phyloP scores from a whole-genome alignment of 2,888 invertebrate genomes.

The Branchellion lobata region DNA sequence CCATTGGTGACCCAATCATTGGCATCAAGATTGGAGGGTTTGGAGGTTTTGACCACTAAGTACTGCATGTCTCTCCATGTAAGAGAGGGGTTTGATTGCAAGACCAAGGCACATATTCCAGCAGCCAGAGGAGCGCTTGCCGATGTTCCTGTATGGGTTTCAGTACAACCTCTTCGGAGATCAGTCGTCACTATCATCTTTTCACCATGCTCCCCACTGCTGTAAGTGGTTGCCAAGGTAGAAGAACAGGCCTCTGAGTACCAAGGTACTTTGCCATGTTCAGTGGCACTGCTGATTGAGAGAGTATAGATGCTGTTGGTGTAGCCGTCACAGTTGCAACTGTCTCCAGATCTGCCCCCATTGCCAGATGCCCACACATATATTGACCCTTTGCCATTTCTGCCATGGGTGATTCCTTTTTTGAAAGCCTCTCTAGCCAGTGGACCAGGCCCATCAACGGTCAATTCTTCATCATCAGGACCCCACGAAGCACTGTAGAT shows the following conservation, averaged over 20 bases:
- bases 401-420: slow-evolving; percentile 82
- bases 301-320: slow-evolving; percentile 98
- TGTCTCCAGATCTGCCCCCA: slow-evolving; percentile 84
- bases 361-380: slow-evolving; percentile 99
- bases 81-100: slow-evolving; percentile 71
- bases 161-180: slow-evolving; percentile 83
- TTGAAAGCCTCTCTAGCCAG: slow-evolving; percentile 90
- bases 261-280: slow-evolving; percentile 73
- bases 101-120: slow-evolving; percentile 65
- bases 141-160: slow-evolving; percentile 67
- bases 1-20: slow-evolving; percentile 82
- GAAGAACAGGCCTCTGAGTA: slow-evolving; percentile 97
- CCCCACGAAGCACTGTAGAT: slow-evolving; percentile 98
- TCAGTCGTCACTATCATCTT: slow-evolving; percentile 78
- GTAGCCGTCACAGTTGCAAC: slow-evolving; percentile 98
- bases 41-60: slow-evolving; percentile 91
- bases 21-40: slow-evolving; percentile 78
- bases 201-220: slow-evolving; percentile 83
- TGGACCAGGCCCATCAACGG: slow-evolving; percentile 94
- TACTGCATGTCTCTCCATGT: slow-evolving; percentile 99
- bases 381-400: slow-evolving; percentile 89
- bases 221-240: slow-evolving; percentile 95
- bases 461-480: slow-evolving; percentile 96
- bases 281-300: slow-evolving; percentile 81
- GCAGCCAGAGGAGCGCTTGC: slow-evolving; percentile 67